These are phyloP conservation scores for Orgyia antiqua DNA, from an alignment of 2,888 invertebrate genomes.

Conservation along the genomic window DNA sequence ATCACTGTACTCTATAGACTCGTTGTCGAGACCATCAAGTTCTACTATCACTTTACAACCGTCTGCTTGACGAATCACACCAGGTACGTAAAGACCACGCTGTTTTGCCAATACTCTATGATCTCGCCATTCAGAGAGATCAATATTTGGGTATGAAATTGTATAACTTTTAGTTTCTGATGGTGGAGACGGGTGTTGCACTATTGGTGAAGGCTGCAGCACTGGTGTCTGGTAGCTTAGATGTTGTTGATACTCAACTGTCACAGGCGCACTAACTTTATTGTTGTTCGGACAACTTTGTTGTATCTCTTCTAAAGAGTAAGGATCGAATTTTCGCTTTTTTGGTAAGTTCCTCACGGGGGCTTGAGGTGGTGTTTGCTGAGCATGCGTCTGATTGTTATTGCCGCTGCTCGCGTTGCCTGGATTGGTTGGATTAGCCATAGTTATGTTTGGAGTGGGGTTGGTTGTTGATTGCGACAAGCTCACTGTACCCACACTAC, in stretches of 20 bases:
- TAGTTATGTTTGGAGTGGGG: slow-evolving; percentile 56
- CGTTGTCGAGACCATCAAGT: slow-evolving; percentile 87
- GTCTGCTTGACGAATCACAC: slow-evolving; percentile 88
- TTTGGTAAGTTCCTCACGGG: slow-evolving; percentile 91
- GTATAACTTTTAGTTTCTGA: slow-evolving; percentile 68
- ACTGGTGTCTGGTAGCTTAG: slow-evolving; percentile 44
- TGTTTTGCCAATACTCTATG: slow-evolving; percentile 94
- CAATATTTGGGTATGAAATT: slow-evolving; percentile 81
- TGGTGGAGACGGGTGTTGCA: slow-evolving; percentile 74
- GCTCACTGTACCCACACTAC: slow-evolving; percentile 78
- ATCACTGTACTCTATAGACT: slow-evolving; percentile 84
- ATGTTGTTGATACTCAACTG: slow-evolving; percentile 50
- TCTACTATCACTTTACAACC: slow-evolving; percentile 87
- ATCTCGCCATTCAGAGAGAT: slow-evolving; percentile 95
- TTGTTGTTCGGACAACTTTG: slow-evolving; percentile 67
- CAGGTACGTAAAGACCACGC: slow-evolving; percentile 90
- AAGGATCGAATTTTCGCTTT: slow-evolving; percentile 92
- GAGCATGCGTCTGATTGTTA: slow-evolving; percentile 40
- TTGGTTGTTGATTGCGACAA: slow-evolving; percentile 62
- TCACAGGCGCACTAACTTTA: slow-evolving; percentile 41
- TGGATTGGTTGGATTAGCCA: slow-evolving; percentile 70
- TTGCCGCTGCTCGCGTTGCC: slow-evolving; percentile 56
- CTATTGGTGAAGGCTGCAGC: slow-evolving; percentile 57
- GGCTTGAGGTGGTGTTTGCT: slow-evolving; percentile 69
- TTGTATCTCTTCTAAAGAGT: slow-evolving; percentile 85